Base-by-base conservation (phyloP, 2,797 vertebrate species). In the Lepus oiostolus region DNA sequence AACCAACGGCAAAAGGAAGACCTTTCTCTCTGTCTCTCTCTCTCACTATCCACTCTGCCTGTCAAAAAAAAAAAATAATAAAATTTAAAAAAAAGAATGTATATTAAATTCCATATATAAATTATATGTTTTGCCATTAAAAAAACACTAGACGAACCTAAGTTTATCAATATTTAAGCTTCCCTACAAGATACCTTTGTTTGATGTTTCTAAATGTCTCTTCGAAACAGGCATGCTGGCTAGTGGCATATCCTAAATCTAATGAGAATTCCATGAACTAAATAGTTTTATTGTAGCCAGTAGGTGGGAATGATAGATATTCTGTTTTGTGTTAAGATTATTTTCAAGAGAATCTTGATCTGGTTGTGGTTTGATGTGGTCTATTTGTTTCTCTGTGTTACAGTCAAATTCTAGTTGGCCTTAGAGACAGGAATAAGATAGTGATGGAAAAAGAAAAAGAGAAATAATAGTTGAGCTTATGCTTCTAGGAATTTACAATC, bases 81-180 rank as follows among this genome's bases (percentile, higher is more conserved):
- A 35, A 35, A 35, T 35, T 35, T 35, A 35, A 35, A 35, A 35
- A 35, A 35, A 86, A 79, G 89, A 96, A 83, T 32, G 19, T 76
- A 91, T 72, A 95, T 91, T 94, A 93, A 85, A 83, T 95, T 96
- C 85, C 95, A 93, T 90, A 96, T 93, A 94, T 87, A 95, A 88
- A 85, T 85, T 85, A 85, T 58, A 81, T 92, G 65, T 65, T 93
- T 82, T 95, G 47, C 35, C 91, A 79, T 67, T 88, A 81, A 88
- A 47, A 47, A 84, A 92, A 95, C 91, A 60, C 70, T 76, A 95
- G 79, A 72, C 17, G 52, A 81, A 75, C 87, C 30, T 77, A 88
- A 76, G 74, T 65, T 85, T 50, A 60, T 94, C 85, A 77, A 84
- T 90, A 85, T 32, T 76, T 88, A 93, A 90, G 47, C 62, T 92